A percentile compares a stretch with the other conserved stretches of the same genome.
phyloP scores from a whole-genome alignment of 92 coral and sea anemone genomes.

The Parazoanthus darwini region DNA sequence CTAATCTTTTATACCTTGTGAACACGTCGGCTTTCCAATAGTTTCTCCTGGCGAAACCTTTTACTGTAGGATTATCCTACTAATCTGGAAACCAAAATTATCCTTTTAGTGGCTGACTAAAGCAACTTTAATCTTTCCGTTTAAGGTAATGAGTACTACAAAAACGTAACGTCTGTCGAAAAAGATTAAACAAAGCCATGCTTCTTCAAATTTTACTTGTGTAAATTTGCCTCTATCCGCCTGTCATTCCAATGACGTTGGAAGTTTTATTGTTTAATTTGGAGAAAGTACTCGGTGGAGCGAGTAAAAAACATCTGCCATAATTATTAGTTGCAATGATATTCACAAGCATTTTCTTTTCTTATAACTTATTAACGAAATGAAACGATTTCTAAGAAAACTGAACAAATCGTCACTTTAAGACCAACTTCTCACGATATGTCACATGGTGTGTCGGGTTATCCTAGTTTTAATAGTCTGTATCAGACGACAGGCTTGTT shows the following conservation, averaged over 20 bases:
- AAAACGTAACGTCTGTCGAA: neutral
- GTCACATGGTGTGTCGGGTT: neutral
- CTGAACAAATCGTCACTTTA: neutral
- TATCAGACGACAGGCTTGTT: no score
- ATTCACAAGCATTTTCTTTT: no score
- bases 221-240: neutral
- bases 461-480: neutral
- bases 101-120: neutral
- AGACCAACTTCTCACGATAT: neutral
- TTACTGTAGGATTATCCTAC: neutral
- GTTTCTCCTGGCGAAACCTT: neutral
- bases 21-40: neutral
- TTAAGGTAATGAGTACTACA: neutral
- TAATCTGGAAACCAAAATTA: neutral
- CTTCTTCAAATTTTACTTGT: neutral
- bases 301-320: neutral
- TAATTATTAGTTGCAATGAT: neutral
- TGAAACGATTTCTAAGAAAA: no score
- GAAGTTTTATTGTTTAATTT: neutral
- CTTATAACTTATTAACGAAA: no score
- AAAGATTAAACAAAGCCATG: neutral
- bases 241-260: neutral
- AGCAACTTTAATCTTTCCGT: neutral
- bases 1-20: neutral
- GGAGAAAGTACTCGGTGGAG: neutral